Conservation (phyloP, 2,888 invertebrate genomes). For the Halictus quadricinctus region DNA sequence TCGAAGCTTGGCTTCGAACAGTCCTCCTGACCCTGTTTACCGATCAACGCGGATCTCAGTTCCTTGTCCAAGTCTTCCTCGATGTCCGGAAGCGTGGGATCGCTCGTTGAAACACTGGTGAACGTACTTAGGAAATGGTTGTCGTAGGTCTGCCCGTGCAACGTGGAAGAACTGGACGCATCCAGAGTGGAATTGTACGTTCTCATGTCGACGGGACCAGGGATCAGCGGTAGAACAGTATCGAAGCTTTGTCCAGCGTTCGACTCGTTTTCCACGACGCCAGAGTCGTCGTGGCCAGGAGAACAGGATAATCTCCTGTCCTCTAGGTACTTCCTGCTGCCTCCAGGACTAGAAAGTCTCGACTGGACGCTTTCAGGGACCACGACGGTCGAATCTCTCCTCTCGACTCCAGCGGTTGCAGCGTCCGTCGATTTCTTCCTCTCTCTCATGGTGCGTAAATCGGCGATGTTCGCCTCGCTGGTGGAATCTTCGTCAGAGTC, state of each 20-base stretch:
- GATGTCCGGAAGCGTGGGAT: conserved; percentile 88
- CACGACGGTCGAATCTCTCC: conserved; percentile 61
- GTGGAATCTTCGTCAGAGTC: conserved; percentile 93
- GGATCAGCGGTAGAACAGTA: conserved; percentile 89
- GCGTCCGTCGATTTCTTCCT: conserved; percentile 84
- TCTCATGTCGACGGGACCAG: conserved; percentile 95
- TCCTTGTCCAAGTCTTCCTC: conserved; percentile 92
- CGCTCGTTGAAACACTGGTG: conserved; percentile 88
- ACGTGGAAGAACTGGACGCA: conserved; percentile 83
- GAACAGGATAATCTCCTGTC: conserved; percentile 77
- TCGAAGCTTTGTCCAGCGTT: conserved; percentile 82
- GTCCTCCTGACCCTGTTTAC: conserved; percentile 71
- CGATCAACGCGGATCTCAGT: conserved; percentile 87
- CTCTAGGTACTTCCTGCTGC: conserved; percentile 70
- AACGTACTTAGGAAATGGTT: conserved; percentile 87
- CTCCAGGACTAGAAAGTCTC: conserved; percentile 68
- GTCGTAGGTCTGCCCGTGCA: conserved; percentile 85
- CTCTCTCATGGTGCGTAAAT: conserved; percentile 91
- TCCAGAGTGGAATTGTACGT: conserved; percentile 89
- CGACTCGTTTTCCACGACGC: conserved; percentile 67
- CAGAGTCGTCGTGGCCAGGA: conserved; percentile 65
- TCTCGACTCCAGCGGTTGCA: conserved; percentile 46
- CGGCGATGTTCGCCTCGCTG: conserved; percentile 88
- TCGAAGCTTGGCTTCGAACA: conserved; percentile 66
- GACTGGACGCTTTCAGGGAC: conserved; percentile 68